Base-by-base conservation (phyloP, 2,888 invertebrate species). In the Leptinotarsa tumamoca region DNA sequence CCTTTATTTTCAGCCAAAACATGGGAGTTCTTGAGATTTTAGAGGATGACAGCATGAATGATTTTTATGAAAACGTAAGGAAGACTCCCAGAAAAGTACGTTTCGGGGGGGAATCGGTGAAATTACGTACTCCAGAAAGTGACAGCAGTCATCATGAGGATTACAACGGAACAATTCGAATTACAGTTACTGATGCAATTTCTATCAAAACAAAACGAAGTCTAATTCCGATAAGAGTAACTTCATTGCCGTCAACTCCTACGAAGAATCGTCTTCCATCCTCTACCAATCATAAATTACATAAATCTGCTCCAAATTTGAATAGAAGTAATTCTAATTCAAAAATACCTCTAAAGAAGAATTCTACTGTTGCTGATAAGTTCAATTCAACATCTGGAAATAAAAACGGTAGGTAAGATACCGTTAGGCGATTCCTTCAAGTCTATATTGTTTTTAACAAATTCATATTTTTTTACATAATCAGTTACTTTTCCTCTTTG, bases 81-180 rank as follows among this genome's bases (percentile, higher is more conserved):
- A 90, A 91, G 80, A 92, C 92, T 0, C 91, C 93, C 0, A 92
- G 95, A 85, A 91, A 95, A 83, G 96, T 96, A 13, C 92, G 95
- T 68, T 96, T 96, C 82, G 96, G 96, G 4, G 96, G 96, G n/a
- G 96, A 96, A 88, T 91, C 95, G 79, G 93, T 96, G 4, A 96
- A 96, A 89, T 91, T 96, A 87, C 90, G 96, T 78, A 96, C 96
- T 17, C 96, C 96, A 0, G 96, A 96, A 81, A 95, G 95, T 86
- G 95, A 95, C 84, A 93, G 93, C 72, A 89, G 92, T 49, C 90
- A 91, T 68, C 92, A 91, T 82, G 92, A 92, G 84, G 90, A 90
- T 56, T 79, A 79, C 23, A 81, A 80, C 15, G 76, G 78, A 18
- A 80, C 78, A 3, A 82, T 85, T 23, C 79, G 82, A 67, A 84